A percentile compares a stretch with the other conserved stretches of the same genome.
Conservation (phyloP, 2,888 invertebrate species). For the Rhodophaea formosa region DNA sequence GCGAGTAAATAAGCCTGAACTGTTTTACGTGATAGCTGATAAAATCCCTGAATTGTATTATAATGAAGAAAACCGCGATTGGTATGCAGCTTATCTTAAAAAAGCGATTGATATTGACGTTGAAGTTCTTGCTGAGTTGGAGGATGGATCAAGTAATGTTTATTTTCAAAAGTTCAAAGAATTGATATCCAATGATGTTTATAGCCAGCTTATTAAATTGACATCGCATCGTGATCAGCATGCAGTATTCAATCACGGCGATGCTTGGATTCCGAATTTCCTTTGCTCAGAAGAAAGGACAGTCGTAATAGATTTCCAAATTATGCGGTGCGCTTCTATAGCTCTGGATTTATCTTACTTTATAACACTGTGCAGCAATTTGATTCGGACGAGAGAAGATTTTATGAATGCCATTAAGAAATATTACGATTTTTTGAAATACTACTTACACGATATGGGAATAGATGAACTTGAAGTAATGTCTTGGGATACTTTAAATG, state of each 20-base stretch:
- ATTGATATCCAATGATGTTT: slow-evolving; percentile 39
- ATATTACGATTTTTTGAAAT: slow-evolving; percentile 43
- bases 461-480: slow-evolving; percentile 39
- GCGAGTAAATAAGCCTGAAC: slow-evolving; percentile 38
- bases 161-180: slow-evolving; percentile 49
- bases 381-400: slow-evolving; percentile 37
- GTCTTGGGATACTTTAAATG: slow-evolving; percentile 38
- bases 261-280: slow-evolving; percentile 56
- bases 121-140: slow-evolving; percentile 40
- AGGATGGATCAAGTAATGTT: slow-evolving; percentile 36
- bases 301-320: slow-evolving; percentile 52
- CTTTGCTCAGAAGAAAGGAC: slow-evolving; percentile 40
- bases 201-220: slow-evolving; percentile 40
- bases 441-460: slow-evolving; percentile 50
- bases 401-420: slow-evolving; percentile 42
- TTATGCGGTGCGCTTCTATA: slow-evolving; percentile 46
- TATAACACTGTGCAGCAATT: slow-evolving; percentile 38
- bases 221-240: slow-evolving; percentile 33
- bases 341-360: slow-evolving; percentile 48
- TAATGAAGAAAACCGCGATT: slow-evolving; percentile 40
- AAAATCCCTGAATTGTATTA: slow-evolving; percentile 45
- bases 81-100: slow-evolving; percentile 45
- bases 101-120: slow-evolving; percentile 43
- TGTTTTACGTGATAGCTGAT: slow-evolving; percentile 38
- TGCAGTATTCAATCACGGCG: slow-evolving; percentile 51